Conservation (phyloP, 1,140 invertebrate genomes). For the Hormaphis cornu region DNA sequence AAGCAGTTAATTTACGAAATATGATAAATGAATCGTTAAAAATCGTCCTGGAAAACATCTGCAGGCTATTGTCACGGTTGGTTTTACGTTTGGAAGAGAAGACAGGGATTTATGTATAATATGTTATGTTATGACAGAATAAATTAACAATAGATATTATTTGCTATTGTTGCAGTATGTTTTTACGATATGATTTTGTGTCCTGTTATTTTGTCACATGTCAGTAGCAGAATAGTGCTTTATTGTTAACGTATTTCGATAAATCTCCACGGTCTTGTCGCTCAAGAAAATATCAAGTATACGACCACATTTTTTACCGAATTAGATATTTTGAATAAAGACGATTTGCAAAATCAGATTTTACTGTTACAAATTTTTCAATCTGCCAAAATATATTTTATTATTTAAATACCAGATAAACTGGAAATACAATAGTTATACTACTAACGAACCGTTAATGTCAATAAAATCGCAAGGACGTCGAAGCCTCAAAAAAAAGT, state of each 20-base stretch:
- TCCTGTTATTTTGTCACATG: not conserved
- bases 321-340: not conserved
- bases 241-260: not conserved
- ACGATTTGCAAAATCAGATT: not conserved
- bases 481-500: no score
- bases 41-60: not conserved
- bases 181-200: not conserved
- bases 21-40: no score
- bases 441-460: no score
- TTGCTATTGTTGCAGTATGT: not conserved
- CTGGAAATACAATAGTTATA: no score
- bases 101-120: not conserved
- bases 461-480: no score
- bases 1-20: no score
- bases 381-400: no score
- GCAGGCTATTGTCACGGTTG: not conserved
- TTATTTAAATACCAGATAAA: no score
- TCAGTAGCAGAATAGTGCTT: not conserved
- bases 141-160: not conserved
- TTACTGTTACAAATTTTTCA: no score
- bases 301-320: not conserved
- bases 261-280: not conserved
- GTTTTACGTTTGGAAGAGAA: not conserved
- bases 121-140: not conserved
- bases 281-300: not conserved